A percentile compares a stretch with the other conserved stretches of the same genome.
phyloP scores from a whole-genome alignment of 1,140 invertebrate species.

The Anastrepha obliqua region DNA sequence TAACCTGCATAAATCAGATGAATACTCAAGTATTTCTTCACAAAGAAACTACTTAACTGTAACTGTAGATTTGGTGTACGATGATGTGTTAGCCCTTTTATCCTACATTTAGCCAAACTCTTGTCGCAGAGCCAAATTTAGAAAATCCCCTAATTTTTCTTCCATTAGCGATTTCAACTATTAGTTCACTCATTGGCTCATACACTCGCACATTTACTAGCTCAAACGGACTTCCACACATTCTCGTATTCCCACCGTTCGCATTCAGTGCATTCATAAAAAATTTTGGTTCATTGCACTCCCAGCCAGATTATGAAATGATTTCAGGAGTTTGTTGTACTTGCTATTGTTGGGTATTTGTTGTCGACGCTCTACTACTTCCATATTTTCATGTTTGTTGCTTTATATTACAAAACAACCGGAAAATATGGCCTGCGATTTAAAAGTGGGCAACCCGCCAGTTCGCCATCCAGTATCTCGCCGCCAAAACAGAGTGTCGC shows the following conservation, averaged over 20 bases:
- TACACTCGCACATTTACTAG: not conserved
- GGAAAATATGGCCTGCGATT: not conserved
- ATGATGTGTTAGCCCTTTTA: too few relatives aligned
- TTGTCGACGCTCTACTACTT: not conserved
- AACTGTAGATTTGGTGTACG: too few relatives aligned
- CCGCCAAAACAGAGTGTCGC: too few relatives aligned
- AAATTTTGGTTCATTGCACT: slow-evolving; percentile 28
- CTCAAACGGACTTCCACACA: not conserved
- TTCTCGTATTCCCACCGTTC: not conserved
- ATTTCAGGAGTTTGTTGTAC: not conserved
- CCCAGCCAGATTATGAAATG: not conserved
- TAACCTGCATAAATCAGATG: too few relatives aligned
- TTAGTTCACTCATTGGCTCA: not conserved
- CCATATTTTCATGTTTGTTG: slow-evolving; percentile 17
- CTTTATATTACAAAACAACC: not conserved
- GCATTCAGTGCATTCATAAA: slow-evolving; percentile 4
- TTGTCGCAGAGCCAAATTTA: too few relatives aligned
- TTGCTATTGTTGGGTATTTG: not conserved
- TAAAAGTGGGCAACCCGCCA: not conserved
- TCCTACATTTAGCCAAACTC: too few relatives aligned
- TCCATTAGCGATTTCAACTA: too few relatives aligned
- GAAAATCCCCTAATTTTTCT: too few relatives aligned
- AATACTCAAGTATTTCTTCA: too few relatives aligned
- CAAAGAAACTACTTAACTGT: too few relatives aligned
- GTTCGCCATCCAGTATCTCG: not conserved